Evolutionary conservation across 2,888 invertebrate species (phyloP), one percentile per base, ranked within the genome.

Genomic region (Drosophila yooni): DNA sequence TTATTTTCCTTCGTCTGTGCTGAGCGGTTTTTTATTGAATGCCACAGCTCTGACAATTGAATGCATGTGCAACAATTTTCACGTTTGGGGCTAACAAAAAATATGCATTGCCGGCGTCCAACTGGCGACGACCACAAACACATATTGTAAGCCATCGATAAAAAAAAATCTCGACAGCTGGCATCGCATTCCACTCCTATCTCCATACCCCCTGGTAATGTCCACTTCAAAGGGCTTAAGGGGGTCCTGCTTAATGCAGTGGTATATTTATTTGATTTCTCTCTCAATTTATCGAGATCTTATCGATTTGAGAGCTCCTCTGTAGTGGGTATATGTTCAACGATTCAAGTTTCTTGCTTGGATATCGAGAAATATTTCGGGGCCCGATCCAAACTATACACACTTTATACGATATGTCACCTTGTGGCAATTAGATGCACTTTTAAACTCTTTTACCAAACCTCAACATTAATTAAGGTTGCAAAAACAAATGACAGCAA

Each of bases 71-170:
- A 80, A 83, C 69, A 38, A 54, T 8, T 38, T 27, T 38, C 27
- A 81, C 74, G 72, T 75, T 75, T 60, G 64, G 71, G 86, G 75
- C 86, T 72, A 81, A 70, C 71, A 10, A 36, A 15, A n/a, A 51
- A 78, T 86, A 78, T 83, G 89, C 89, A 88, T 88, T 81, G 81
- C 50, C 56, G 83, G 71, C 82, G 88, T 73, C 85, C 83, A 83
- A 83, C 86, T 74, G 83, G 88, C 86, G 81, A 59, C 74, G 60
- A 75, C 81, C 83, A 70, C 83, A 25, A 82, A 88, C 86, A 81
- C 88, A 86, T 83, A 86, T 88, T 81, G 83, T 70, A 64, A 69
- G 75, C 71, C 89, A 83, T 86, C 87, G 88, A 88, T 83, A 83
- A 83, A 53, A 65, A 64, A 64, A 52, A 64, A 52, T n/a, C n/a